Evolutionary conservation across 2,113 vertebrate species (phyloP), one percentile per base, ranked within the genome.

Genomic region (Xenopus borealis): DNA sequence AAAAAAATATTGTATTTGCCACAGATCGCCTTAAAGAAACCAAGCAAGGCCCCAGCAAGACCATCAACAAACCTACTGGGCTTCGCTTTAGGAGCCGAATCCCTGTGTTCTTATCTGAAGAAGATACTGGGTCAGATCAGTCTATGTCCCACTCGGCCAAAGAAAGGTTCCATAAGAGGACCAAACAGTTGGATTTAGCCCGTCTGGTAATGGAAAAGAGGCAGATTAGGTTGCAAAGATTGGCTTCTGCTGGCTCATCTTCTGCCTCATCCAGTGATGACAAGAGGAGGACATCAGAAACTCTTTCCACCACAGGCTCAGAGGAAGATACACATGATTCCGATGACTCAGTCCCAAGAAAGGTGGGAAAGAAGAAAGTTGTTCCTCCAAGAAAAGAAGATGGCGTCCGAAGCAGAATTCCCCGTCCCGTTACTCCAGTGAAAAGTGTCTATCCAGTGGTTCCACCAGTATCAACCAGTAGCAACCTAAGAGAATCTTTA

Each of bases 311-410:
- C 61, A 90, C 94, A 0, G 94, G 93, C n/a, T 98, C 95, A 0
- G 95, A 98, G 85, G 96, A 98, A 82, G 94, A 97, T 83, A 91
- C 89, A 0, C 94, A 92, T 0, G 88, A 93, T 83, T 94, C 91
- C 0, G 95, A 96, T 0, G 94, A 94, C 47, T 85, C 86, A 0
- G 79, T 83, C 33, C 84, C 90, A 17, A 89, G 78, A 78, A 94
- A 90, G 79, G 85, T 72, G 23, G 79, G 72, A 30, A 87, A 82
- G 65, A 84, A 86, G 30, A 87, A 79, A 72, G 71, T 80, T 0
- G 73, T 27, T 0, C 66, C 81, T 4, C 45, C 83, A 14, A 86
- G 86, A 12, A 86, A 82, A 75, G 89, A 87, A 3, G 91, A 89
- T 47, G 82, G 84, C 47, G 79, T 86, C 79, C 83, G 84, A 79